phyloP scores from a whole-genome alignment of 1,140 invertebrate species.

The Elymnias hypermnestra region DNA sequence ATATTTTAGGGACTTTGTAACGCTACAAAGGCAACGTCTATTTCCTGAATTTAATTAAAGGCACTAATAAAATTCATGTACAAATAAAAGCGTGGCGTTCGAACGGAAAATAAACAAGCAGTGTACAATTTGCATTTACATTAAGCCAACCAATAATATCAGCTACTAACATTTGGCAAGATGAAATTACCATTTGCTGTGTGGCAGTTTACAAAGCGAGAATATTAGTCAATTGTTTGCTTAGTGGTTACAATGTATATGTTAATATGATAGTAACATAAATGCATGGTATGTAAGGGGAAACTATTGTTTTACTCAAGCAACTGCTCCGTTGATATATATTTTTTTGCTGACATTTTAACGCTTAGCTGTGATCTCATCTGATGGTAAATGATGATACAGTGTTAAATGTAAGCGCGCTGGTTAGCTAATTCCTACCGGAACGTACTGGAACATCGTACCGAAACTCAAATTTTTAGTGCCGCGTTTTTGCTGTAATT shows the following conservation, averaged over 20 bases:
- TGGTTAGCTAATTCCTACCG: too few species aligned
- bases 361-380: too few species aligned
- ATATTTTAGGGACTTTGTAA: too few species aligned
- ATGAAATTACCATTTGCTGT: conserved; percentile 59
- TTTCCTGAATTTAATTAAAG: conserved; percentile 36
- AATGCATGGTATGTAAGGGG: neutral
- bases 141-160: conserved; percentile 48
- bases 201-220: conserved; percentile 49
- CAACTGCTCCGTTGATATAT: too few species aligned
- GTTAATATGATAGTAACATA: conserved; percentile 25
- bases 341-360: too few species aligned
- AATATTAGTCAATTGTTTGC: conserved; percentile 66
- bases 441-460: too few species aligned
- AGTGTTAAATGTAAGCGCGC: too few species aligned
- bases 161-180: conserved; percentile 25
- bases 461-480: too few species aligned
- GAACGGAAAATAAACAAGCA: conserved; percentile 34
- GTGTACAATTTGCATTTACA: conserved; percentile 46
- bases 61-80: conserved; percentile 32
- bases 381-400: too few species aligned
- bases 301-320: too few species aligned
- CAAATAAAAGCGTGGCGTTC: conserved; percentile 28
- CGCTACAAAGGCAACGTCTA: too few species aligned
- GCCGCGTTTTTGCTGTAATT: too few species aligned
- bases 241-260: conserved; percentile 38